Conservation (phyloP, 2,888 invertebrate genomes). For the Amiota minor region DNA sequence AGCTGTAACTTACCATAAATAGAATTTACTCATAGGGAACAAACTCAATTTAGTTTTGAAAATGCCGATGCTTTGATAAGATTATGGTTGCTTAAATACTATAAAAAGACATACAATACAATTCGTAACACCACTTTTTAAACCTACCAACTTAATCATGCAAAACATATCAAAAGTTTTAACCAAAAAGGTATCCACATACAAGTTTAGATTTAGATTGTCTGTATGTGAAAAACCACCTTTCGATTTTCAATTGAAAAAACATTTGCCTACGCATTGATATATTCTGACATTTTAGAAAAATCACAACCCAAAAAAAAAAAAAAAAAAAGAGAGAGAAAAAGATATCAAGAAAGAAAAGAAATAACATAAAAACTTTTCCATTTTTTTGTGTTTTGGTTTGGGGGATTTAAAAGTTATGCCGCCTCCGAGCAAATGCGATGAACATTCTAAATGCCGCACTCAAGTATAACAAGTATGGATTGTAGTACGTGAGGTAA, state of each 20-base stretch:
- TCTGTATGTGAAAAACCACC: conserved; percentile 31
- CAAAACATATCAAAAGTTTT: conserved; percentile 36
- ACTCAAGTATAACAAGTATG: conserved; percentile 39
- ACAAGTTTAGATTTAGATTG: conserved; percentile 40
- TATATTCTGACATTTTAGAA: conserved; percentile 24
- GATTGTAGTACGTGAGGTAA: conserved; percentile 61
- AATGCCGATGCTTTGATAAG: conserved; percentile 66
- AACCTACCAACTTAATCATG: conserved; percentile 53
- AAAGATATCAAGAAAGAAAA: too few species aligned
- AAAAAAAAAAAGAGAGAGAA: too few species aligned
- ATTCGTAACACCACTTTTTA: conserved; percentile 31
- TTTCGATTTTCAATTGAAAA: conserved; percentile 65
- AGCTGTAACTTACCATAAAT: too few species aligned
- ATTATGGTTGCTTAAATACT: conserved; percentile 64
- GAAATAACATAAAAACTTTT: not conserved
- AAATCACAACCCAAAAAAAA: not conserved
- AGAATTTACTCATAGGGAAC: too few species aligned
- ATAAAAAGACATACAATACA: conserved; percentile 53
- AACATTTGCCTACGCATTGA: conserved; percentile 63
- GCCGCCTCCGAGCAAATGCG: conserved; percentile 30
- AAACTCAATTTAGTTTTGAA: too few species aligned
- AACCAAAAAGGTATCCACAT: not conserved
- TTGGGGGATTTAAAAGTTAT: conserved; percentile 64
- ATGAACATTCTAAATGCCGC: not conserved
- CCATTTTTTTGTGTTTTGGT: conserved; percentile 41